Evolutionary conservation across 2,888 invertebrate genomes (phyloP).

Genomic region (Rhagium mordax): DNA sequence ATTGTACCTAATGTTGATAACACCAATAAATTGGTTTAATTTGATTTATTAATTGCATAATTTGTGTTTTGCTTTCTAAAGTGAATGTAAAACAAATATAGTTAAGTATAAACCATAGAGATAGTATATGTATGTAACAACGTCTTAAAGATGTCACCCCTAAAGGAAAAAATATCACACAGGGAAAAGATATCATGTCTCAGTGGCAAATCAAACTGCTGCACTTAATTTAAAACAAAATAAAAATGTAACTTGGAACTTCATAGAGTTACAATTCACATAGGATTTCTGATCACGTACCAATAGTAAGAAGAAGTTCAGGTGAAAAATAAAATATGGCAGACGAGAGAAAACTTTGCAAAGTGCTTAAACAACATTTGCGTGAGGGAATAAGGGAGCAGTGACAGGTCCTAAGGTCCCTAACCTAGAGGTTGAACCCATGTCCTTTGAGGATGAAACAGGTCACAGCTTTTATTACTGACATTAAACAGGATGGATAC

Average conservation of each 20-base stretch:
- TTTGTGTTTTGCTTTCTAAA: too few relatives aligned
- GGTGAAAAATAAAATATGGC: slow-evolving; percentile 60
- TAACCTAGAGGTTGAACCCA: slow-evolving; percentile 52
- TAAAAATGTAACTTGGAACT: slow-evolving; percentile 46
- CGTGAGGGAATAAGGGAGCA: slow-evolving; percentile 42
- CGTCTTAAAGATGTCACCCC: not conserved
- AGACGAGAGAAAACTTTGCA: slow-evolving; percentile 55
- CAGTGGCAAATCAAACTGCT: slow-evolving; percentile 46
- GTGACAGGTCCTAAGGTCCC: slow-evolving; percentile 46
- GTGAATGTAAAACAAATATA: too few relatives aligned
- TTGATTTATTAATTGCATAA: too few relatives aligned
- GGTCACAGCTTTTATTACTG: slow-evolving; percentile 60
- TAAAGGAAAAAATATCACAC: not conserved
- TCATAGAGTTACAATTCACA: slow-evolving; percentile 44
- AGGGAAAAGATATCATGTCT: slow-evolving; percentile 35
- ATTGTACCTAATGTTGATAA: too few relatives aligned
- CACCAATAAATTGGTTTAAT: too few relatives aligned
- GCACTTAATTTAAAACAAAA: slow-evolving; percentile 53
- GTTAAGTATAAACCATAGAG: too few relatives aligned
- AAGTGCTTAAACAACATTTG: slow-evolving; percentile 57
- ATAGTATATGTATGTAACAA: not conserved
- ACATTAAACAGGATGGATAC: slow-evolving; percentile 53
- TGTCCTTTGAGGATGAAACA: slow-evolving; percentile 56
- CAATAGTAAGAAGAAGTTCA: slow-evolving; percentile 54
- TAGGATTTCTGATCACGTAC: slow-evolving; percentile 56